Conservation (phyloP, 2,888 invertebrate genomes). For the Epistrophella euchroma region DNA sequence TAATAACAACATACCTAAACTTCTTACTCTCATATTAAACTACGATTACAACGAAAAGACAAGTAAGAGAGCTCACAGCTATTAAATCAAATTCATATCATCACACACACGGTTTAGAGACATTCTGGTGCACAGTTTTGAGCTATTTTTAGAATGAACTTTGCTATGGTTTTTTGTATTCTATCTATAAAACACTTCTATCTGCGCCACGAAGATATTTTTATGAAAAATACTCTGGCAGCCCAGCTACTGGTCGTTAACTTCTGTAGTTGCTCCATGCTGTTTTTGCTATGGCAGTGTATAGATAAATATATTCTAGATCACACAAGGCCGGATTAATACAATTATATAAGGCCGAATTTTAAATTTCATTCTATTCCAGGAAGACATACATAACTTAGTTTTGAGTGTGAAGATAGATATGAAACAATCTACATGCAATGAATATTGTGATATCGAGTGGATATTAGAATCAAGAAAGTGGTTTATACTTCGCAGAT, state of each 20-base stretch:
- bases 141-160: conserved; percentile 64
- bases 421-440: not conserved
- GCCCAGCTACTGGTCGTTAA: conserved; percentile 70
- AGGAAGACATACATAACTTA: not conserved
- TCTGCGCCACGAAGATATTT: conserved; percentile 12
- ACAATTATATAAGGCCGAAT: too few species aligned
- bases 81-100: conserved; percentile 74
- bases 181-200: too few species aligned
- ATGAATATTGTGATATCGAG: too few species aligned
- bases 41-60: not conserved
- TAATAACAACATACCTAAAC: not conserved
- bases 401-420: not conserved
- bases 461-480: not conserved
- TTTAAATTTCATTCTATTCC: not conserved
- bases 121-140: conserved; percentile 56
- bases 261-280: conserved; percentile 28
- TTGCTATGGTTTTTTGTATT: conserved; percentile 1
- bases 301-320: conserved; percentile 1
- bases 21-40: conserved; percentile 13
- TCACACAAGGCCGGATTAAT: not conserved
- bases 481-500: not conserved
- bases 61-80: conserved; percentile 7
- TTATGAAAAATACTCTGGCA: not conserved
- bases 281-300: conserved; percentile 7
- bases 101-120: conserved; percentile 63